Conservation (phyloP, 1,140 invertebrate genomes). For the Bombus pascuorum region DNA sequence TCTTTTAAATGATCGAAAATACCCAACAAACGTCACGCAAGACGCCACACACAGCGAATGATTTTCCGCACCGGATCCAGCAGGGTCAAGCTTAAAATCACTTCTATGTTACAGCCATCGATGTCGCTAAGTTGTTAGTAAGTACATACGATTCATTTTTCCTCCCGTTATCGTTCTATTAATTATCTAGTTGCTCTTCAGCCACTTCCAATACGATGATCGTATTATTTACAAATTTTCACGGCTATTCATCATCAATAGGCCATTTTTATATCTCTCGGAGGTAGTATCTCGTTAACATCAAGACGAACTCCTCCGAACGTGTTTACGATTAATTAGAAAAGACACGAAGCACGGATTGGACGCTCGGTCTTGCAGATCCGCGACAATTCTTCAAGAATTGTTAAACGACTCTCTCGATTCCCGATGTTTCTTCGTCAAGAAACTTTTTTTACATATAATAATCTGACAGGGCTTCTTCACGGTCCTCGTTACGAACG, state of each 20-base stretch:
- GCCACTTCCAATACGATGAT: conserved; percentile 23
- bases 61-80: conserved; percentile 10
- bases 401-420: background rate
- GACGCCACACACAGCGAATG: conserved; percentile 2
- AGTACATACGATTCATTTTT: conserved; percentile 63
- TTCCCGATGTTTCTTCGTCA: background rate
- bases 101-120: conserved; percentile 61
- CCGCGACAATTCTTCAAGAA: background rate
- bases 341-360: conserved; percentile 7
- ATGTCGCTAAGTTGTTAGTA: conserved; percentile 68
- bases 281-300: background rate
- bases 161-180: conserved; percentile 12
- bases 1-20: background rate
- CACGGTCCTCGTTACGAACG: background rate
- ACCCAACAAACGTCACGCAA: background rate
- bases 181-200: conserved; percentile 2
- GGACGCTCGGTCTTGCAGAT: conserved; percentile 6
- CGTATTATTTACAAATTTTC: conserved; percentile 54
- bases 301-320: background rate
- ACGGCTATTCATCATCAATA: conserved; percentile 35
- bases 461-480: background rate
- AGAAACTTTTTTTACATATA: background rate
- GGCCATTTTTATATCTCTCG: conserved; percentile 31
- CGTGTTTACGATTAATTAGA: background rate
- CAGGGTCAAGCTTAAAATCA: conserved; percentile 23